phyloP scores from a whole-genome alignment of 2,113 vertebrate species.

The Clarias macrocephalus region DNA sequence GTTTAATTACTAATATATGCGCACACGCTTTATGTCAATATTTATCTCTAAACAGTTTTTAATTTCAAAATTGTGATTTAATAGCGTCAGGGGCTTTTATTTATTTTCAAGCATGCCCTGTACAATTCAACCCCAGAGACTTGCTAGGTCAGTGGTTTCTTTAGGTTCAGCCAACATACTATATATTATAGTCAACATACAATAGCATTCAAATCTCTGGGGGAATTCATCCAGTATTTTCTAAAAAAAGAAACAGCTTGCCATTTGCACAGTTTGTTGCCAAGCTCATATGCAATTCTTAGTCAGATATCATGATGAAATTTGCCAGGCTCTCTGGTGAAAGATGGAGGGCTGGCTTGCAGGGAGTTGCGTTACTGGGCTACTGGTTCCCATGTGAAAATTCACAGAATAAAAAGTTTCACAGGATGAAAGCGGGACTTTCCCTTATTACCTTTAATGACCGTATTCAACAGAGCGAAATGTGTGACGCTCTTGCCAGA shows the following conservation, averaged over 20 bases:
- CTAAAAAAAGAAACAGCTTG: background rate
- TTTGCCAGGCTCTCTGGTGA: background rate
- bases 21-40: background rate
- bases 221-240: background rate
- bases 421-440: background rate
- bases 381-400: background rate
- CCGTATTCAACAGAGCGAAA: background rate
- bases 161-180: background rate
- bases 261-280: background rate
- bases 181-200: background rate
- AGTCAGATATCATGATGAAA: slow-evolving; percentile 3
- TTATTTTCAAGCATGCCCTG: background rate
- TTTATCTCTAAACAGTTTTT: no score
- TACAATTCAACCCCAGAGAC: background rate
- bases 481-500: background rate
- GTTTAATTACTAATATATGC: background rate
- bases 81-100: background rate
- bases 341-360: background rate
- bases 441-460: background rate
- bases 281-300: background rate
- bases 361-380: background rate
- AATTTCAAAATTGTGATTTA: background rate
- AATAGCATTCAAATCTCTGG: no score
- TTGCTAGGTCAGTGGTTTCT: background rate
- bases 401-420: background rate